Conservation (phyloP, 2,888 invertebrate genomes). For the Caenorhabditis afra region DNA sequence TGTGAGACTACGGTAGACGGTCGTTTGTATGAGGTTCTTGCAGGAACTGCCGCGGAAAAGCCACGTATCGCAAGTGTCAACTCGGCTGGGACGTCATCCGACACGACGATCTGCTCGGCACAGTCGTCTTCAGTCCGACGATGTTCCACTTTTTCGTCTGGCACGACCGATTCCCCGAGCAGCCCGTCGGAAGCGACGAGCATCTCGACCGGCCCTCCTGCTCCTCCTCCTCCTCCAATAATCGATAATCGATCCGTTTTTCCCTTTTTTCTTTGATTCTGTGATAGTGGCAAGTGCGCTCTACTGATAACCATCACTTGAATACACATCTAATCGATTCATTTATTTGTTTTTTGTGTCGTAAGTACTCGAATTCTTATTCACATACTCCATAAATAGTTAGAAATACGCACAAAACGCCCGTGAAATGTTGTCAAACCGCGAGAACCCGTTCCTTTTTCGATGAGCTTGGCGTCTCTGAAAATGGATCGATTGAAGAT, state of each 20-base stretch:
- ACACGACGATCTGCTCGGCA: conserved; percentile 13
- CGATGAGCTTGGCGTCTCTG: conserved; percentile 6
- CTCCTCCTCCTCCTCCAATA: too few species aligned
- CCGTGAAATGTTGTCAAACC: too few species aligned
- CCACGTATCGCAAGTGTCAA: conserved; percentile 16
- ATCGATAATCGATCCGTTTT: too few species aligned
- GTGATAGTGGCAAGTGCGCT: too few species aligned
- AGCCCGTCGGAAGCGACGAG: conserved; percentile 1
- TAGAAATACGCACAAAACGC: too few species aligned
- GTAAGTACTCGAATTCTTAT: too few species aligned
- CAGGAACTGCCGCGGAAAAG: conserved; percentile 25
- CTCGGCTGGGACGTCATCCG: conserved; percentile 19
- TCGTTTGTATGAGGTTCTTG: background rate
- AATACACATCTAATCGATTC: too few species aligned
- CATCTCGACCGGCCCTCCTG: background rate
- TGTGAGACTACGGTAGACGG: conserved; percentile 14
- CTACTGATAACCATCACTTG: too few species aligned
- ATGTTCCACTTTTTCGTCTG: conserved; percentile 41
- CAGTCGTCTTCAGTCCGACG: background rate
- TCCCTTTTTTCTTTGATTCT: too few species aligned
- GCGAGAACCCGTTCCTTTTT: conserved; percentile 4
- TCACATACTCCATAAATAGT: too few species aligned
- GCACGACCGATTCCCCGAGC: conserved; percentile 34
- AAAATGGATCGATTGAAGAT: background rate
- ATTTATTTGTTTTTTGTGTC: too few species aligned